Evolutionary conservation across 2,113 vertebrate genomes (phyloP).

Genomic region (Hystrix cristata): DNA sequence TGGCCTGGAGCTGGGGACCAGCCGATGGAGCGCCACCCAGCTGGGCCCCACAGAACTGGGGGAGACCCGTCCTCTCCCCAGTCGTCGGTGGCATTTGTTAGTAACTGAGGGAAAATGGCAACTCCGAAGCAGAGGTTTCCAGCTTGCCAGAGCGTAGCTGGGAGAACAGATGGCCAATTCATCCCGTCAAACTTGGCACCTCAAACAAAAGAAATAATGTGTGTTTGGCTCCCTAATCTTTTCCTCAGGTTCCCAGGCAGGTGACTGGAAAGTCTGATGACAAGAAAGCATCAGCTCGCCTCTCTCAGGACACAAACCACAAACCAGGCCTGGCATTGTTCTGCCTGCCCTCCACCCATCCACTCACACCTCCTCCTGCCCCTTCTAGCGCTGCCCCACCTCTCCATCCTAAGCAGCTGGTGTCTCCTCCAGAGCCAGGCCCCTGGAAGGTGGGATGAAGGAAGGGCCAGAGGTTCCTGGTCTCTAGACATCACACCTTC

Average conservation of each 20-base stretch:
- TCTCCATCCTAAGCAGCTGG: too few species aligned
- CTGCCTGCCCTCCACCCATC: neutral
- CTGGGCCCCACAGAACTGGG: accelerated
- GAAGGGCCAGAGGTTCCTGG: accelerated
- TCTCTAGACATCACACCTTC: neutral
- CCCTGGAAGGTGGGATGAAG: too few species aligned
- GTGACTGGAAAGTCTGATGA: slow-evolving; percentile 90
- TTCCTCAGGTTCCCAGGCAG: slow-evolving; percentile 89
- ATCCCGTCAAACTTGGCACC: slow-evolving; percentile 88
- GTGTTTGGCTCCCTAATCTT: slow-evolving; percentile 87
- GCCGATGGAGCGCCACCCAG: accelerated
- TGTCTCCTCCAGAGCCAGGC: neutral
- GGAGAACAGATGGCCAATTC: slow-evolving; percentile 90
- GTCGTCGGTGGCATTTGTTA: slow-evolving; percentile 83
- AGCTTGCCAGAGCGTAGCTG: slow-evolving; percentile 80
- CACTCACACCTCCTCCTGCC: neutral
- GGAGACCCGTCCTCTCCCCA: neutral
- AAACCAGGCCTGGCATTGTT: slow-evolving; percentile 49
- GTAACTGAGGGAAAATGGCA: slow-evolving; percentile 84
- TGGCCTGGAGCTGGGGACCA: neutral
- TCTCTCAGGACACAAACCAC: slow-evolving; percentile 77
- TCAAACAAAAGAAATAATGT: slow-evolving; percentile 89
- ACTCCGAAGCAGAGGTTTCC: slow-evolving; percentile 85
- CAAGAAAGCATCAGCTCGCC: slow-evolving; percentile 85
- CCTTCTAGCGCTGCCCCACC: neutral